Evolutionary conservation across 2,113 vertebrate genomes (phyloP).

Genomic region (Myrmecophaga tridactyla): DNA sequence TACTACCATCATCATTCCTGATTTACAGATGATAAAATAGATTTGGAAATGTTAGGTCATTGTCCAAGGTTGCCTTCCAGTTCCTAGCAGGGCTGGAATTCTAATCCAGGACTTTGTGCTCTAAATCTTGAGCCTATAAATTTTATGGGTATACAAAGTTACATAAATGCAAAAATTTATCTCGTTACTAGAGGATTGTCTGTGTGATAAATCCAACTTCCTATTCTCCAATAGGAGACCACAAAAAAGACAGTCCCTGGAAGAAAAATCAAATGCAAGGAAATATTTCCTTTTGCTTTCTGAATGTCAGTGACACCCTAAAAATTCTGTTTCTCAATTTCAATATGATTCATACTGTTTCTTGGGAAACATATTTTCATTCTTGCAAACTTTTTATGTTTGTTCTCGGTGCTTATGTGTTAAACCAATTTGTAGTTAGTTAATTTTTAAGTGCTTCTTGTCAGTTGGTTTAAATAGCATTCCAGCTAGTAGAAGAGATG

Average conservation of each 20-base stretch:
- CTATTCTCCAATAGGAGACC: not conserved
- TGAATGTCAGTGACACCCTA: not conserved
- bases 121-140: not conserved
- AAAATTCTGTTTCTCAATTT: not conserved
- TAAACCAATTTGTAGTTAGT: constrained; percentile 4
- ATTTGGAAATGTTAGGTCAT: not conserved
- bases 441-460: constrained; percentile 48
- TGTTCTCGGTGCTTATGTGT: not conserved
- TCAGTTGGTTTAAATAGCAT: constrained; percentile 33
- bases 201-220: not conserved
- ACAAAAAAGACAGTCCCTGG: not conserved
- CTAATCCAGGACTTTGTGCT: not conserved
- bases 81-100: not conserved
- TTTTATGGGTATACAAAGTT: not conserved
- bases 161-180: not conserved
- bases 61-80: not conserved
- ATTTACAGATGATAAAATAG: not conserved
- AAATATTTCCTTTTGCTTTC: not conserved
- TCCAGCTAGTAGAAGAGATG: not conserved
- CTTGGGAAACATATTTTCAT: not conserved
- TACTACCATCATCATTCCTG: not conserved
- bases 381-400: constrained; percentile 7
- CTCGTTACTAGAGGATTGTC: not conserved
- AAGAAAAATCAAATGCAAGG: not conserved
- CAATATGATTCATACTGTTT: not conserved